Percentiles rank a stretch among this genome's conserved stretches.
phyloP scores from a whole-genome alignment of 2,797 vertebrate species.

The Podarcis siculus region DNA sequence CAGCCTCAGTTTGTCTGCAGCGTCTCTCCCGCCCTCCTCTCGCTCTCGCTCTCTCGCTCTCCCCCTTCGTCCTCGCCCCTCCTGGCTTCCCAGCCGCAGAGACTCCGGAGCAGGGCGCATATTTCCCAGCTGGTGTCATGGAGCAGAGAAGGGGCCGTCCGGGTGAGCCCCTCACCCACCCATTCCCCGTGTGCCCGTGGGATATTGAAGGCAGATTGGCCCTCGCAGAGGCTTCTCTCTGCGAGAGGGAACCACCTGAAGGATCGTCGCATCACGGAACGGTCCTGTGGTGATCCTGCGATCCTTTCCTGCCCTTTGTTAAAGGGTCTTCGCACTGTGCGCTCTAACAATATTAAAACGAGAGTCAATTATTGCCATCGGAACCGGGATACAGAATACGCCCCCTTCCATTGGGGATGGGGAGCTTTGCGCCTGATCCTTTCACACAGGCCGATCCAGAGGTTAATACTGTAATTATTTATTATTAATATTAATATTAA shows the following conservation, averaged over 20 bases:
- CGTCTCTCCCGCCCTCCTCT: constrained; percentile 64
- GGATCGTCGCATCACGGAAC: neutral
- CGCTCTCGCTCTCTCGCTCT: constrained; percentile 57
- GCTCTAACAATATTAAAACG: neutral
- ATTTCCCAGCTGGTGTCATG: constrained; percentile 29
- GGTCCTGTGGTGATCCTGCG: neutral
- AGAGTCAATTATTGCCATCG: neutral
- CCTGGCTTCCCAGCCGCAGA: constrained; percentile 34
- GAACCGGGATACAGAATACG: neutral
- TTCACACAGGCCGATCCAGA: neutral
- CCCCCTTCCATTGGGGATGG: no score
- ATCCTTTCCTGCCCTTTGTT: neutral
- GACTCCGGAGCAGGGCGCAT: constrained; percentile 50
- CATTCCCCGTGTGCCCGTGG: no score
- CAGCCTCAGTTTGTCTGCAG: constrained; percentile 82
- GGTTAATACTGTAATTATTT: no score
- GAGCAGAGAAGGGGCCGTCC: neutral
- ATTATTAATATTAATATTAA: no score
- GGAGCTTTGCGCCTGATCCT: no score
- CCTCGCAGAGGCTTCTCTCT: neutral
- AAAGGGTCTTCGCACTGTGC: no score
- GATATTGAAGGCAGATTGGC: no score
- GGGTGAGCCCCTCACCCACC: neutral
- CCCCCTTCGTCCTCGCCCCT: constrained; percentile 26
- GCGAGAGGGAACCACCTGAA: neutral